phyloP scores from a whole-genome alignment of 2,797 vertebrate genomes.

The Alca torda region DNA sequence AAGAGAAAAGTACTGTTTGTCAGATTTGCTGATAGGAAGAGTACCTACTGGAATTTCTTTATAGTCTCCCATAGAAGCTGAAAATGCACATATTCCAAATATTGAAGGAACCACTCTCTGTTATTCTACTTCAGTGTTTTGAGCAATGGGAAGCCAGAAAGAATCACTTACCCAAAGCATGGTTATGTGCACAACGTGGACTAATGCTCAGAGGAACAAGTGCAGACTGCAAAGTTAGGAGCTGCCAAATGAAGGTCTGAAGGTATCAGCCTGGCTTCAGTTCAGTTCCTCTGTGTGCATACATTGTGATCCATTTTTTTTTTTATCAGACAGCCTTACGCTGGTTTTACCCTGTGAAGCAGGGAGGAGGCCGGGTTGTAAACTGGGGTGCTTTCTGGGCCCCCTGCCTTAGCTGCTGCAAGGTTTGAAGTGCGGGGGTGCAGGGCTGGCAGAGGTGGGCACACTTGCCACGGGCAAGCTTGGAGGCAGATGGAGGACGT shows the following conservation, averaged over 20 bases:
- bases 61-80: background rate
- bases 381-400: background rate
- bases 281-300: too few species aligned
- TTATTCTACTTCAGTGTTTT: background rate
- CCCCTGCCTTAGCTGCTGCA: background rate
- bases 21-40: background rate
- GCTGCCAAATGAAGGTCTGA: background rate
- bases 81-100: background rate
- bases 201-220: background rate
- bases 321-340: background rate
- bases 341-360: background rate
- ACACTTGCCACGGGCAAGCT: background rate
- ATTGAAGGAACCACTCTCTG: background rate
- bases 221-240: background rate
- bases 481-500: background rate
- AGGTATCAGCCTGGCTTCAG: background rate
- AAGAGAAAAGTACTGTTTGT: background rate
- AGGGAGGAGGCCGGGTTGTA: background rate
- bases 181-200: fast-evolving
- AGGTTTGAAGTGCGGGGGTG: background rate
- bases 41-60: background rate
- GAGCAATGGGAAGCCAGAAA: background rate
- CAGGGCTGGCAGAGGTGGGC: background rate
- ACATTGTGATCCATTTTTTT: background rate
- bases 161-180: background rate